Evolutionary conservation across 2,113 vertebrate species (phyloP).

Genomic region (Puntigrus tetrazona): DNA sequence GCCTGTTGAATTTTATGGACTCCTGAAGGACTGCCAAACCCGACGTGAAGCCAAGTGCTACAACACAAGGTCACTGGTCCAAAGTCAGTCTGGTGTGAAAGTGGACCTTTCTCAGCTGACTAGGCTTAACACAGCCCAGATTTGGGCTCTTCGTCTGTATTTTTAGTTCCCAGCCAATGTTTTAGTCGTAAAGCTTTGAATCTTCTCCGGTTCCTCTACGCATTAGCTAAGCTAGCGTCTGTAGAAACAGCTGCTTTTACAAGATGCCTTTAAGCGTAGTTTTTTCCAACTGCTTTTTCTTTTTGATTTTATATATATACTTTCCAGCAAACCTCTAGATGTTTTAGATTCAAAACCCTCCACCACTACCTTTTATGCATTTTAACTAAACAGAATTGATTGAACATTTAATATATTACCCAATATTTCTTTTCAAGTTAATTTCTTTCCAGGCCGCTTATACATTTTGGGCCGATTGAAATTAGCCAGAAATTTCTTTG

Average conservation of each 20-base stretch:
- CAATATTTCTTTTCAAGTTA: no score
- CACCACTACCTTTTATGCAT: no score
- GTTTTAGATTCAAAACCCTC: no score
- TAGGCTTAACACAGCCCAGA: conserved; percentile 56
- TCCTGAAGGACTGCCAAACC: conserved; percentile 55
- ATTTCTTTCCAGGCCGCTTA: no score
- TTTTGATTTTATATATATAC: no score
- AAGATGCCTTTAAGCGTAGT: no score
- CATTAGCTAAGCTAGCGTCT: not conserved
- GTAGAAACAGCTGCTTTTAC: not conserved
- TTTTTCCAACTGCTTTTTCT: no score
- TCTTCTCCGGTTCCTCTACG: not conserved
- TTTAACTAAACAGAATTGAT: no score
- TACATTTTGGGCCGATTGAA: no score
- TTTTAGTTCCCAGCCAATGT: conserved; percentile 18
- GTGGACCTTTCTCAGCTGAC: conserved; percentile 50
- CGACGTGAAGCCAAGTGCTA: conserved; percentile 47
- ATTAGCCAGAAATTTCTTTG: no score
- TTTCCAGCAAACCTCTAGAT: no score
- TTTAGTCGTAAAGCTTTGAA: conserved; percentile 34
- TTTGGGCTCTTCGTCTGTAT: conserved; percentile 33
- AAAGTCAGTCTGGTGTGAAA: conserved; percentile 27
- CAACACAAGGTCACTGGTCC: conserved; percentile 58
- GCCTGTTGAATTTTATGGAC: conserved; percentile 52
- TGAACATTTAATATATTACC: no score